Conservation (phyloP, 2,797 vertebrate genomes). For the Babyrousa celebensis region DNA sequence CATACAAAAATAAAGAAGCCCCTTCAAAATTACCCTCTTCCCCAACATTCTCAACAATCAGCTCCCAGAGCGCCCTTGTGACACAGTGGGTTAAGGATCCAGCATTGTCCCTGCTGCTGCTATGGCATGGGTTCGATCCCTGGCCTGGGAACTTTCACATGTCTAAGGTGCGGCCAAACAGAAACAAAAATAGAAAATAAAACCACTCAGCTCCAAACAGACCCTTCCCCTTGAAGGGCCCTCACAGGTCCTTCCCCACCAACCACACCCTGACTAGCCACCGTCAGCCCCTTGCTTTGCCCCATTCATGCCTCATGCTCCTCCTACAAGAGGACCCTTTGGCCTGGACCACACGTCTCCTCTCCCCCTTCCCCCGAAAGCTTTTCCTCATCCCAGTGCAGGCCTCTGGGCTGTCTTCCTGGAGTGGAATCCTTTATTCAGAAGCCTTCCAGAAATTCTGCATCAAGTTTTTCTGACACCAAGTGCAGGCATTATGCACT, state of each 20-base stretch:
- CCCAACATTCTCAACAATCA: no score
- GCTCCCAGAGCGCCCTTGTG: neutral
- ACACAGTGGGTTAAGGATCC: no score
- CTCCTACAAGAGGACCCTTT: neutral
- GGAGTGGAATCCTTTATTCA: neutral
- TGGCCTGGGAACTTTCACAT: no score
- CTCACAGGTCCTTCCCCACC: accelerated
- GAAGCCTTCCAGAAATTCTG: neutral
- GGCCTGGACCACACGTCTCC: neutral
- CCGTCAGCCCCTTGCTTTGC: neutral
- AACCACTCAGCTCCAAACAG: no score
- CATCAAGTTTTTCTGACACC: accelerated
- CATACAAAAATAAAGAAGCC: neutral
- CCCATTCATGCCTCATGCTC: accelerated
- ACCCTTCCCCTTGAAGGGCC: no score
- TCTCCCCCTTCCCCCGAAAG: neutral
- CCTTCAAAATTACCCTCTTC: no score
- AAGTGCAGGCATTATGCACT: accelerated
- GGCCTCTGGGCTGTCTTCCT: neutral
- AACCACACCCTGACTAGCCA: neutral
- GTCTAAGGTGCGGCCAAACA: no score
- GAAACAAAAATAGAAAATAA: no score
- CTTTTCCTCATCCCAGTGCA: neutral
- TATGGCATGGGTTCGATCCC: no score
- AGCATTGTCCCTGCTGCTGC: no score